phyloP scores from a whole-genome alignment of 1,140 invertebrate species.

The Euwallacea similis region DNA sequence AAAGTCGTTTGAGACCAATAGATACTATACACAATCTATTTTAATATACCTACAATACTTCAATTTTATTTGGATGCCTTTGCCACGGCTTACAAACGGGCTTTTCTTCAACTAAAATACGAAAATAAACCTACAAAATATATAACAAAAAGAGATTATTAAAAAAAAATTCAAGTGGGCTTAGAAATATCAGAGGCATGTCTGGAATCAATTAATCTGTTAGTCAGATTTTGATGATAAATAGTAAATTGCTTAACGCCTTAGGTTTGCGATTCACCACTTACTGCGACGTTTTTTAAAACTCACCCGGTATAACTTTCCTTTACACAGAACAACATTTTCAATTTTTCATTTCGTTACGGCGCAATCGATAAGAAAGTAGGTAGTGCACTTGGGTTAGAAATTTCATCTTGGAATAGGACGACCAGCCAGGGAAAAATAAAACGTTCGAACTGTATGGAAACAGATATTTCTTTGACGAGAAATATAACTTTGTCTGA shows the following conservation, averaged over 20 bases:
- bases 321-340: neutral
- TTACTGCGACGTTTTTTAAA: no score
- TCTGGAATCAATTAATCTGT: no score
- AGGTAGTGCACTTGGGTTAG: constrained; percentile 24
- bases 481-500: neutral
- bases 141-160: neutral
- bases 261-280: no score
- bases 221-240: no score
- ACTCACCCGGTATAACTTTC: no score
- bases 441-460: constrained; percentile 4
- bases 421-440: constrained; percentile 14
- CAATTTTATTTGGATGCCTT: neutral
- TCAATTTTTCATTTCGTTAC: constrained; percentile 19
- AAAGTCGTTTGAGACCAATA: neutral
- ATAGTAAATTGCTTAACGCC: no score
- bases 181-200: no score
- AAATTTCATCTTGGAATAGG: constrained; percentile 16
- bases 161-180: no score
- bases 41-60: neutral
- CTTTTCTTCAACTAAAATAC: neutral
- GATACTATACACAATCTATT: neutral
- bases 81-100: neutral
- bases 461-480: constrained; percentile 4
- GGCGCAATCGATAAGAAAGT: constrained; percentile 16
- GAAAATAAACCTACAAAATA: neutral